These are phyloP conservation scores for Premnoplex brunnescens DNA, from an alignment of 2,797 vertebrate genomes.

Conservation along the genomic window DNA sequence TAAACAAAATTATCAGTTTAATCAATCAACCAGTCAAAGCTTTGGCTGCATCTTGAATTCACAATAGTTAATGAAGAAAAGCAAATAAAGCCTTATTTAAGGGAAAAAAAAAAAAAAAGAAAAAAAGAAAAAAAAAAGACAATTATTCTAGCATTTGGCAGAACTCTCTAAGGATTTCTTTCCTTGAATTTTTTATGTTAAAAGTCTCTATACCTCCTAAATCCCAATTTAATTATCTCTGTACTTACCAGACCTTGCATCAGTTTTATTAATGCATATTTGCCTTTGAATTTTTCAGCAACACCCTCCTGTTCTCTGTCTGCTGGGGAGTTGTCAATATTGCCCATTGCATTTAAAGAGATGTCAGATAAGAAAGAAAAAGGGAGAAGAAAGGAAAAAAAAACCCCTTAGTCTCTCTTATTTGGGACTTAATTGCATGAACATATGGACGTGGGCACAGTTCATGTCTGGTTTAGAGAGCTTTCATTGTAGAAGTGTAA, in stretches of 20 bases:
- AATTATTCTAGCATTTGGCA: neutral
- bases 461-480: neutral
- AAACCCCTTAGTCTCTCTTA: neutral
- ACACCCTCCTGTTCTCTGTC: neutral
- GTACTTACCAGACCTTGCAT: neutral
- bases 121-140: neutral
- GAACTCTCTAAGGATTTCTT: neutral
- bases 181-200: neutral
- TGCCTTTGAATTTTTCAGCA: neutral
- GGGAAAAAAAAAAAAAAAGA: neutral
- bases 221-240: conserved; percentile 17
- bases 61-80: neutral
- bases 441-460: conserved; percentile 8
- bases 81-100: neutral
- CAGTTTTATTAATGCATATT: neutral
- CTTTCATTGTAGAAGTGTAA: neutral
- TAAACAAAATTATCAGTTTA: neutral
- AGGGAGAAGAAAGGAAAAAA: neutral
- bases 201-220: neutral
- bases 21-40: neutral
- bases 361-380: neutral
- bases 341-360: neutral
- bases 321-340: neutral
- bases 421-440: neutral
- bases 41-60: neutral